Evolutionary conservation across 2,888 invertebrate species (phyloP), one percentile per base, ranked within the genome.

Genomic region (Drosophila mercatorum): DNA sequence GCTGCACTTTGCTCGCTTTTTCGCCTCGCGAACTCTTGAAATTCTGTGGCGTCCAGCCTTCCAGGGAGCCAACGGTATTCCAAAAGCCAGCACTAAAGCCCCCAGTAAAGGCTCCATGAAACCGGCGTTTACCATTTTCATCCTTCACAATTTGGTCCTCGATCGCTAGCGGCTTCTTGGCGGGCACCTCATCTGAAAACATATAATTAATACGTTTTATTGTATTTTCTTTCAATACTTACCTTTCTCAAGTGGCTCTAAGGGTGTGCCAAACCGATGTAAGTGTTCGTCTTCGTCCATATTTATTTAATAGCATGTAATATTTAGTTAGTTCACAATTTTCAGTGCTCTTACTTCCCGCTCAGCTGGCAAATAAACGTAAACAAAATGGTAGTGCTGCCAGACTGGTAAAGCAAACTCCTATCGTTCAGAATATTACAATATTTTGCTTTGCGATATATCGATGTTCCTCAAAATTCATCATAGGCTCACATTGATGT

Each of bases 31-130:
- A 97, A 71, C 99, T 99, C 89, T 97, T 97, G 91, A 99, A 99
- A 17, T 95, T 95, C 40, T 96, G 94, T 0, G 99, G 99, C 11
- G 95, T 95, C 97, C 98, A 99, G 57, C 99, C 99, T 94, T 99
- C 98, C 76, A 97, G 95, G 0, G 98, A 97, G 0, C 98, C 99
- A 26, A 99, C 99, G 0, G 98, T 96, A 91, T 99, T 99, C 91
- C 97, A 99, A 90, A 97, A 99, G 0, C 99, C 99, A 0, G 99
- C 99, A 14, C 98, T 98, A 92, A 99, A 99, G 3, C 95, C 98
- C 0, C 99, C 99, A 0, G 99, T 99, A 91, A 99, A 99, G 0
- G 99, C 99, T 8, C 99, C 99, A 93, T 99, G 99, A 92, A 99
- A 99, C 83, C 99, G 93, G 10, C 98, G 94, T 66, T 97, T 94